A percentile compares a stretch with the other conserved stretches of the same genome.
Conservation (phyloP, 1,140 invertebrate species). For the Drosophila paulistorum region DNA sequence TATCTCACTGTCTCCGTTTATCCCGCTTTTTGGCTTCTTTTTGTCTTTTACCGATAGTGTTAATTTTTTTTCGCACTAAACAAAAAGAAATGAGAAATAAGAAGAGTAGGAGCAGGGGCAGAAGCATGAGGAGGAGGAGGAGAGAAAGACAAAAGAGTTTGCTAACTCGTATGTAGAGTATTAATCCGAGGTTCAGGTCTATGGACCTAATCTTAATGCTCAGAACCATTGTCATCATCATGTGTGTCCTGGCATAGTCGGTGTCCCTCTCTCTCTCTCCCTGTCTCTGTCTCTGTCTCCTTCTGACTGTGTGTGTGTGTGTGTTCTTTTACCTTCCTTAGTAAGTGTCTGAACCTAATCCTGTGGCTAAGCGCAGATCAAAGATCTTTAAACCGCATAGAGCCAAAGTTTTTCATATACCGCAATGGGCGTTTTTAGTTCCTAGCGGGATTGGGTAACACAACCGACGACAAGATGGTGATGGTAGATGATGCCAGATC, state of each 20-base stretch:
- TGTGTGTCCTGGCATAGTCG: constrained; percentile 18
- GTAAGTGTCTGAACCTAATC: constrained; percentile 74
- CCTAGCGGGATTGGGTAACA: constrained; percentile 12
- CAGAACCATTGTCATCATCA: constrained; percentile 16
- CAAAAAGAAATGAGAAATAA: not conserved
- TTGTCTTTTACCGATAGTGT: constrained; percentile 31
- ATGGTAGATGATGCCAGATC: not conserved
- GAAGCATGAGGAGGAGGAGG: not conserved
- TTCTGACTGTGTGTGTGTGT: constrained; percentile 27
- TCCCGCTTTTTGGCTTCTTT: not conserved
- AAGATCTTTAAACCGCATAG: constrained; percentile 75
- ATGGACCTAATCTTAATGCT: constrained; percentile 12
- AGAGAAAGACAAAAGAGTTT: constrained; percentile 51
- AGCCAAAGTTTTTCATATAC: constrained; percentile 30
- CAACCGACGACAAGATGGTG: constrained; percentile 5
- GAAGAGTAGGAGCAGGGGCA: not conserved
- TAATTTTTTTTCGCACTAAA: constrained; percentile 73
- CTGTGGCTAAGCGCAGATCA: constrained; percentile 76
- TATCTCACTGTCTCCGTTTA: too few species aligned
- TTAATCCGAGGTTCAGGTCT: constrained; percentile 59
- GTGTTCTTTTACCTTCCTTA: constrained; percentile 41
- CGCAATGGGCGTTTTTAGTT: constrained; percentile 18
- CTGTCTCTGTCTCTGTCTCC: constrained; percentile 36
- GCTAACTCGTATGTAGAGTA: constrained; percentile 41
- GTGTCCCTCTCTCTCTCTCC: not conserved